phyloP scores from a whole-genome alignment of 2,797 vertebrate genomes.

The Acomys russatus region DNA sequence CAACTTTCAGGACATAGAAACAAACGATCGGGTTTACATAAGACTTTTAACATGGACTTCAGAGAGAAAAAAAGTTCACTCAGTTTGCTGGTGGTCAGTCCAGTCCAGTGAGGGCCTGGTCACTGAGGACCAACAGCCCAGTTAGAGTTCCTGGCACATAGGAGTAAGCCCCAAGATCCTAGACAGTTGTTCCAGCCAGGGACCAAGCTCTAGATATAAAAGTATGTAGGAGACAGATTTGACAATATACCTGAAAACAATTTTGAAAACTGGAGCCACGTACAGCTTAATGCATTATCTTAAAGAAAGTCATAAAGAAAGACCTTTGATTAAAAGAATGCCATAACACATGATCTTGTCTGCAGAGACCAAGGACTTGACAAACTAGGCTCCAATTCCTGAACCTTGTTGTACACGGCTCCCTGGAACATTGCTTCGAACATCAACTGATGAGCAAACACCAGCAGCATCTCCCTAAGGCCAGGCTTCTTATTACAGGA shows the following conservation, averaged over 20 bases:
- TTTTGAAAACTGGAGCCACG: neutral
- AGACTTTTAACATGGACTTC: neutral
- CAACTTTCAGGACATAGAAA: neutral
- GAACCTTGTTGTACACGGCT: neutral
- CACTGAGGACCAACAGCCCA: neutral
- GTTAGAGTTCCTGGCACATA: neutral
- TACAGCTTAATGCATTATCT: neutral
- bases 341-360: neutral
- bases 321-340: neutral
- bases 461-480: neutral
- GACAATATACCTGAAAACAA: neutral
- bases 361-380: neutral
- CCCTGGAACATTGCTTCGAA: neutral
- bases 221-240: neutral
- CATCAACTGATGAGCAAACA: neutral
- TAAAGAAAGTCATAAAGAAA: too few relatives aligned
- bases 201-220: neutral
- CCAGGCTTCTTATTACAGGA: conserved; percentile 14
- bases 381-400: neutral
- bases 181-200: neutral
- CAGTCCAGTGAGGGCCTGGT: neutral
- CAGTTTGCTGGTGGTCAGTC: neutral
- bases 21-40: neutral
- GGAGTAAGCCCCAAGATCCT: neutral
- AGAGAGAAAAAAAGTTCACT: neutral